phyloP scores from a whole-genome alignment of 2,113 vertebrate genomes.

The Bubo bubo region DNA sequence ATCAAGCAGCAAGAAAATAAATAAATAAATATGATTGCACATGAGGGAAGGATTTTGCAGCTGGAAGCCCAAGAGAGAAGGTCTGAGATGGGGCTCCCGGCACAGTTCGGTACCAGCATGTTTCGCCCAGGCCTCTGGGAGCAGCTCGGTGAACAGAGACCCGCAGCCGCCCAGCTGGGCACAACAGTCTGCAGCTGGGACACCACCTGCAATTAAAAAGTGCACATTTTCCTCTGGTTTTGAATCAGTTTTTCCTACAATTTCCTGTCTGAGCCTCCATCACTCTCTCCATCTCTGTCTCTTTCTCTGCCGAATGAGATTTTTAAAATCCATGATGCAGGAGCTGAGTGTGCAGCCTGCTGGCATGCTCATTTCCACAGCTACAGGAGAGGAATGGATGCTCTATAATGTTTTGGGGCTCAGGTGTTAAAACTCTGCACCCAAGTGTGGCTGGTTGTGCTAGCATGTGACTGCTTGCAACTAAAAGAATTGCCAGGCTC shows the following conservation, averaged over 20 bases:
- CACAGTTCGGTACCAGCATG: background rate
- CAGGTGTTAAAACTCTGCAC: background rate
- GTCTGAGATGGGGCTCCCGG: background rate
- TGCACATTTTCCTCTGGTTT: background rate
- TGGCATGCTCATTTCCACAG: background rate
- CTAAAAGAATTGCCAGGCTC: background rate
- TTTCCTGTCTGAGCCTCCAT: background rate
- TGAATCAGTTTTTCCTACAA: background rate
- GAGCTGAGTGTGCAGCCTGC: background rate
- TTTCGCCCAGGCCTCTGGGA: background rate
- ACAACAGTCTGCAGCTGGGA: background rate
- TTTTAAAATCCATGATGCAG: background rate
- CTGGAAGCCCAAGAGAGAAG: background rate
- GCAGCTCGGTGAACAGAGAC: background rate
- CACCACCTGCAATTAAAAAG: background rate
- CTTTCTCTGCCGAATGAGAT: background rate
- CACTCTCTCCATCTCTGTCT: background rate
- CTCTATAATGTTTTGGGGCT: background rate
- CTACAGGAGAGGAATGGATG: background rate
- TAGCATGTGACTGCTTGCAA: background rate
- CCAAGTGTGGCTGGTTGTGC: background rate
- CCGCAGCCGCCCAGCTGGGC: background rate
- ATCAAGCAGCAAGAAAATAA: constrained; percentile 39
- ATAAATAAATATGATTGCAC: constrained; percentile 65
- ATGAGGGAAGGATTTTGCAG: background rate